Conservation (phyloP, 92 coral and sea anemone species). For the Porites rus region DNA sequence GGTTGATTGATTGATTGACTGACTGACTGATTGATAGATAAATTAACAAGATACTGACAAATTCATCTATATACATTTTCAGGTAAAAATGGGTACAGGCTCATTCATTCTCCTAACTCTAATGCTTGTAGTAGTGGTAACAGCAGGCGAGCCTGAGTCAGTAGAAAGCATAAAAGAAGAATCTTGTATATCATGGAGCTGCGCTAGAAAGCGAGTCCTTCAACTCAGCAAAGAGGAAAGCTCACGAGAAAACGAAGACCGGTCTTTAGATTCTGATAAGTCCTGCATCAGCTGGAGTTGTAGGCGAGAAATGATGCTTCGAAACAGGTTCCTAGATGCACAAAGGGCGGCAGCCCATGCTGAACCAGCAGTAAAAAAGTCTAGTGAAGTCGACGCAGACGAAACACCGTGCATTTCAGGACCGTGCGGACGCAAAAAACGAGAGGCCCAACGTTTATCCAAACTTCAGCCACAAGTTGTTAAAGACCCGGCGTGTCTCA, state of each 20-base stretch:
- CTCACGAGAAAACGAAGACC: neutral
- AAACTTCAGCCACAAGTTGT: neutral
- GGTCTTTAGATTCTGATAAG: neutral
- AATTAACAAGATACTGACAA: neutral
- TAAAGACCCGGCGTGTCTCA: constrained; percentile 15
- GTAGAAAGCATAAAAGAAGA: neutral
- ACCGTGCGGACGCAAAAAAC: constrained; percentile 28
- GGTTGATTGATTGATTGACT: too few species aligned
- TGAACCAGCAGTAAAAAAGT: neutral
- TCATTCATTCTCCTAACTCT: neutral
- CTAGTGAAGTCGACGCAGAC: constrained; percentile 8
- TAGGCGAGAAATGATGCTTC: constrained; percentile 10
- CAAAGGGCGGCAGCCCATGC: neutral
- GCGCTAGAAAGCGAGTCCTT: neutral
- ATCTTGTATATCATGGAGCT: constrained; percentile 13
- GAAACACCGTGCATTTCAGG: constrained; percentile 19
- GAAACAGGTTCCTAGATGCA: neutral
- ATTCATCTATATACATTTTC: neutral
- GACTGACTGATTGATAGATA: too few species aligned
- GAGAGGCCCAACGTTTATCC: neutral
- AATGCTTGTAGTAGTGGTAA: neutral
- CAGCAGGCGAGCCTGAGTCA: neutral
- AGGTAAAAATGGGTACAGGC: constrained; percentile 17
- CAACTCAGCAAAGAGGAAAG: constrained; percentile 5
- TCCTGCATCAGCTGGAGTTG: constrained; percentile 15